These are phyloP conservation scores for Timema podura DNA, from an alignment of 2,888 invertebrate species.

Conservation along the genomic window DNA sequence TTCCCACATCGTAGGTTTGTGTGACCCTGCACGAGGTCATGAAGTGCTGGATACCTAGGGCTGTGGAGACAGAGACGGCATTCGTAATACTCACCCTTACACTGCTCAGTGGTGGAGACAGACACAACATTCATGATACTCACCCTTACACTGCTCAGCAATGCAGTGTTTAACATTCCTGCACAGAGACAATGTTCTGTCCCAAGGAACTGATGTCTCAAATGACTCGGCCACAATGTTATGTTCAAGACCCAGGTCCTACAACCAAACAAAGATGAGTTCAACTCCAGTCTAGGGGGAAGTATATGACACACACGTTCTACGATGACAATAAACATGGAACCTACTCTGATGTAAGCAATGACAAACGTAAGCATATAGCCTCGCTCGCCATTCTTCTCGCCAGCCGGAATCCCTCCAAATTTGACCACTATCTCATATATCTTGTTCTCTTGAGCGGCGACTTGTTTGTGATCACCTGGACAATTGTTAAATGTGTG, in stretches of 20 bases:
- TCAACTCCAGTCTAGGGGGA: not conserved
- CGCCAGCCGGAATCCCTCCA: slow-evolving; percentile 87
- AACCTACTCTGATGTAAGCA: slow-evolving; percentile 87
- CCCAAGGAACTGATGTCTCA: slow-evolving; percentile 98
- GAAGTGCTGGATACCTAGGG: slow-evolving; percentile 56
- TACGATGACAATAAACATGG: not conserved
- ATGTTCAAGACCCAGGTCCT: slow-evolving; percentile 89
- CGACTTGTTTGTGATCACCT: slow-evolving; percentile 64
- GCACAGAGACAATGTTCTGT: slow-evolving; percentile 76
- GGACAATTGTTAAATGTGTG: not conserved
- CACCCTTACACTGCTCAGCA: slow-evolving; percentile 48
- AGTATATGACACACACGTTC: not conserved
- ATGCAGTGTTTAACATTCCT: slow-evolving; percentile 85
- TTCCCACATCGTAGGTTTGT: slow-evolving; percentile 96
- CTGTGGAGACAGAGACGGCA: slow-evolving; percentile 30
- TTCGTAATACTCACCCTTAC: not conserved
- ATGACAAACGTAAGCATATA: slow-evolving; percentile 97
- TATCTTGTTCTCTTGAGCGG: slow-evolving; percentile 69
- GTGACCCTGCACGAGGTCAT: slow-evolving; percentile 82
- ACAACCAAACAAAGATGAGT: slow-evolving; percentile 35
- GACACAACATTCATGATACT: no score
- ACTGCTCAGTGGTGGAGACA: no score
- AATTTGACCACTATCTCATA: slow-evolving; percentile 71
- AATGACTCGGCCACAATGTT: slow-evolving; percentile 92
- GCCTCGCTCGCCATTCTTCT: slow-evolving; percentile 90